These are phyloP conservation scores for Diarsia brunnea DNA, from an alignment of 2,888 invertebrate genomes.

Conservation along the genomic window DNA sequence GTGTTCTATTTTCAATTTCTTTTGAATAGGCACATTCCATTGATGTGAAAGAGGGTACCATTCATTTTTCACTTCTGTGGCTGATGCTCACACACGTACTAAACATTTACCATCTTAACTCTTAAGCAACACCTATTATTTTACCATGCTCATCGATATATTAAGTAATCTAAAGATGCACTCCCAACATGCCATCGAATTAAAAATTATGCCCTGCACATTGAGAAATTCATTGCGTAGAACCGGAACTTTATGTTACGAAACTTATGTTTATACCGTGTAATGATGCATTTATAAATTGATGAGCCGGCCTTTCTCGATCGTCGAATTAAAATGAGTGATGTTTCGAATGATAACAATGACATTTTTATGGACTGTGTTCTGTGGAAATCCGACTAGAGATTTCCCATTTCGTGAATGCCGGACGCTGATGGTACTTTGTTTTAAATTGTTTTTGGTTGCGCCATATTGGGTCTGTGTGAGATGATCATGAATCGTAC, in stretches of 20 bases:
- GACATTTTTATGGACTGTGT: constrained; percentile 76
- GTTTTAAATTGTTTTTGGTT: constrained; percentile 36
- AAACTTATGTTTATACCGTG: constrained; percentile 74
- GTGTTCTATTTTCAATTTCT: constrained; percentile 16
- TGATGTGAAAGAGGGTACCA: constrained; percentile 12
- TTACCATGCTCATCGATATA: constrained; percentile 67
- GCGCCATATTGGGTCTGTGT: constrained; percentile 10
- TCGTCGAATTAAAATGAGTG: constrained; percentile 84
- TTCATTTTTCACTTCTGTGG: constrained; percentile 54
- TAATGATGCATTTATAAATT: constrained; percentile 86
- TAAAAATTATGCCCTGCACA: constrained; percentile 79
- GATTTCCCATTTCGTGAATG: constrained; percentile 44
- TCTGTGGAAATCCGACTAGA: constrained; percentile 66
- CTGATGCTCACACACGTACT: constrained; percentile 37
- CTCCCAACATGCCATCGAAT: constrained; percentile 75
- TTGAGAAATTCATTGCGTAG: constrained; percentile 78
- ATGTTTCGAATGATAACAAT: constrained; percentile 81
- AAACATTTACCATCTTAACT: constrained; percentile 58
- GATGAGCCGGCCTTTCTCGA: constrained; percentile 77
- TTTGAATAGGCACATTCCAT: constrained; percentile 21
- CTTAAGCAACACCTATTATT: constrained; percentile 64
- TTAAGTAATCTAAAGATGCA: constrained; percentile 70
- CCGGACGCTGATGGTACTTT: constrained; percentile 32
- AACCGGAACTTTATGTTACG: constrained; percentile 72
- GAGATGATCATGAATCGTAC: background rate